Evolutionary conservation across 2,113 vertebrate species (phyloP).

Genomic region (Oostethus manadensis): DNA sequence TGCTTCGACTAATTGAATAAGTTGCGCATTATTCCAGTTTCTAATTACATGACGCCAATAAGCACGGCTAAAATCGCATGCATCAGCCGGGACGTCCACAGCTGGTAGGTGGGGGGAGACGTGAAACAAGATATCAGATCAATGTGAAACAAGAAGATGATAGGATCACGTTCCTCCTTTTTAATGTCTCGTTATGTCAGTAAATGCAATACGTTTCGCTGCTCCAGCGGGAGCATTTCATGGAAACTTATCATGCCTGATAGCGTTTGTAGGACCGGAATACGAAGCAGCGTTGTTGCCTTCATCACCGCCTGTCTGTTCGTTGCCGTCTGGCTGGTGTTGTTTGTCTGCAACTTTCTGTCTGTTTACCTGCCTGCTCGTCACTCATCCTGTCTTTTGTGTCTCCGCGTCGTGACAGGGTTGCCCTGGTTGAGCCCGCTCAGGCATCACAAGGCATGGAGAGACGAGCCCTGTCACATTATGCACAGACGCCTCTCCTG

Average conservation of each 20-base stretch:
- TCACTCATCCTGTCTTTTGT: constrained; percentile 38
- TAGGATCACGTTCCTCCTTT: too few relatives aligned
- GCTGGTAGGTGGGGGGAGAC: constrained; percentile 62
- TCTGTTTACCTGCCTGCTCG: constrained; percentile 44
- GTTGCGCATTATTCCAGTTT: constrained; percentile 66
- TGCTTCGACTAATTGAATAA: constrained; percentile 67
- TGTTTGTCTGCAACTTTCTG: constrained; percentile 48
- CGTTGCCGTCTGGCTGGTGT: constrained; percentile 16
- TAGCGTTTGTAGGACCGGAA: constrained; percentile 44
- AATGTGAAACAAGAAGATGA: constrained; percentile 63
- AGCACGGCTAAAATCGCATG: constrained; percentile 65
- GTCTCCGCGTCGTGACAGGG: constrained; percentile 58
- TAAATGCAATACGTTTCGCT: constrained; percentile 63
- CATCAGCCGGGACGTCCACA: constrained; percentile 64
- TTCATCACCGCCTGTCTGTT: constrained; percentile 27
- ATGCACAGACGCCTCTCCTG: constrained; percentile 55
- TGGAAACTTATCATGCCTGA: constrained; percentile 61
- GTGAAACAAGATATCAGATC: too few relatives aligned
- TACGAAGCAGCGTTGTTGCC: constrained; percentile 43
- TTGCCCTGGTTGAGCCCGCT: constrained; percentile 50
- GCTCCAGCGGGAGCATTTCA: constrained; percentile 51
- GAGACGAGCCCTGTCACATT: constrained; percentile 74
- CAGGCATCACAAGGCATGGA: constrained; percentile 56
- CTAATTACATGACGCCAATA: constrained; percentile 72
- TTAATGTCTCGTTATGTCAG: too few relatives aligned